Evolutionary conservation across 2,888 invertebrate species (phyloP).

Genomic region (Alsophila aescularia): DNA sequence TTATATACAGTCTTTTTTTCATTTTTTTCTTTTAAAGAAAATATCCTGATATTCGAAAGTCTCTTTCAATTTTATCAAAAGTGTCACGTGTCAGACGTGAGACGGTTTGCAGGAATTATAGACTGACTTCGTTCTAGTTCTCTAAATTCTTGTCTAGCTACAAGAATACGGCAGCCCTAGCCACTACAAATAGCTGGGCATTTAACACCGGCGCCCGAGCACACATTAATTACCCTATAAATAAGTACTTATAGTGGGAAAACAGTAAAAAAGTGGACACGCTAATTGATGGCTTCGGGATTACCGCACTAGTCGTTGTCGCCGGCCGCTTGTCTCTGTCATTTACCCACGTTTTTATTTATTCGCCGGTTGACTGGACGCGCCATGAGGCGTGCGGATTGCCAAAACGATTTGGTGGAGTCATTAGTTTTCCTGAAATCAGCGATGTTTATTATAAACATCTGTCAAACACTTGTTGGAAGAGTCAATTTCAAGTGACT

Average conservation of each 20-base stretch:
- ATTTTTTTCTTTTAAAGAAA: too few relatives aligned
- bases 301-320: conserved; percentile 32
- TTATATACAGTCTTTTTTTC: too few relatives aligned
- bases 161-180: conserved; percentile 14
- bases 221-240: conserved; percentile 63
- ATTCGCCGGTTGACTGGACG: conserved; percentile 18
- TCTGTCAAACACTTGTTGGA: too few relatives aligned
- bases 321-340: conserved; percentile 31
- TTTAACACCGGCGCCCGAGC: conserved; percentile 51
- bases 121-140: neutral
- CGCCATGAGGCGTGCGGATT: conserved; percentile 18
- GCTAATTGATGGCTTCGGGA: conserved; percentile 36
- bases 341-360: conserved; percentile 37
- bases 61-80: too few relatives aligned
- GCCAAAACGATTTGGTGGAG: conserved; percentile 24
- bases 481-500: too few relatives aligned
- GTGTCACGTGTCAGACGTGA: neutral
- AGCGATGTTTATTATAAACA: conserved; percentile 6
- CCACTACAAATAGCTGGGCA: conserved; percentile 48
- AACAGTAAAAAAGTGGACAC: conserved; percentile 38
- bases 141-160: neutral
- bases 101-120: neutral
- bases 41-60: too few relatives aligned
- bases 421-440: conserved; percentile 24
- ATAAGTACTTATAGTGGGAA: conserved; percentile 48